Percentiles rank a stretch among this genome's conserved stretches.
phyloP scores from a whole-genome alignment of 2,113 vertebrate species.

The Orthochromis indermauri region DNA sequence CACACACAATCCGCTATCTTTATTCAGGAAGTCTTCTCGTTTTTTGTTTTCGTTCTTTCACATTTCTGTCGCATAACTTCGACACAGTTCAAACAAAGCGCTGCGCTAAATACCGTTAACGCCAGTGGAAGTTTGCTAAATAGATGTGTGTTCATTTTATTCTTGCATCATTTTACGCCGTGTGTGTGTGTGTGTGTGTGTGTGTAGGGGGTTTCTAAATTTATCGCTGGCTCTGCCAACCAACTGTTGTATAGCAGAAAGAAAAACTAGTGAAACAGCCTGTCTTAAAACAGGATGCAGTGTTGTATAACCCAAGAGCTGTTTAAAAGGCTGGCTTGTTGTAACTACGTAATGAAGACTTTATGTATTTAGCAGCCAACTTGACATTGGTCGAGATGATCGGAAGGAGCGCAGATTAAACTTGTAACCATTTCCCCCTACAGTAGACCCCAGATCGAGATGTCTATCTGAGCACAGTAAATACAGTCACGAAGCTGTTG shows the following conservation, averaged over 20 bases:
- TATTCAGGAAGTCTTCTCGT: slow-evolving; percentile 24
- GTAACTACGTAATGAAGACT: neutral
- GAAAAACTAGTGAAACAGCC: neutral
- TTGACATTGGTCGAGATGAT: neutral
- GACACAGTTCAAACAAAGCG: neutral
- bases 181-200: neutral
- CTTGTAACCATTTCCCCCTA: neutral
- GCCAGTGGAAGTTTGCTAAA: neutral
- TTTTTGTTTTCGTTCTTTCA: neutral
- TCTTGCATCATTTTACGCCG: neutral
- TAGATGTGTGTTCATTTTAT: neutral
- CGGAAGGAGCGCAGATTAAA: neutral
- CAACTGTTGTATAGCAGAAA: neutral
- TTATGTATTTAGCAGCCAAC: slow-evolving; percentile 15
- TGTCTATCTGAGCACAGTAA: neutral
- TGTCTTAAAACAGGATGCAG: neutral
- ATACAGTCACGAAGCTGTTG: neutral
- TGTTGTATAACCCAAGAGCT: neutral
- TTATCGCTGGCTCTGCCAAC: neutral
- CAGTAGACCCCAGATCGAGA: neutral
- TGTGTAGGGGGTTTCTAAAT: neutral
- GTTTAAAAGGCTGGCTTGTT: neutral
- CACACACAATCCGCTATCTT: slow-evolving; percentile 48
- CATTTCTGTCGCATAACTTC: neutral
- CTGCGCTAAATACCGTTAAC: neutral